Conservation (phyloP, 2,888 invertebrate species). For the Tiliacea citrago region DNA sequence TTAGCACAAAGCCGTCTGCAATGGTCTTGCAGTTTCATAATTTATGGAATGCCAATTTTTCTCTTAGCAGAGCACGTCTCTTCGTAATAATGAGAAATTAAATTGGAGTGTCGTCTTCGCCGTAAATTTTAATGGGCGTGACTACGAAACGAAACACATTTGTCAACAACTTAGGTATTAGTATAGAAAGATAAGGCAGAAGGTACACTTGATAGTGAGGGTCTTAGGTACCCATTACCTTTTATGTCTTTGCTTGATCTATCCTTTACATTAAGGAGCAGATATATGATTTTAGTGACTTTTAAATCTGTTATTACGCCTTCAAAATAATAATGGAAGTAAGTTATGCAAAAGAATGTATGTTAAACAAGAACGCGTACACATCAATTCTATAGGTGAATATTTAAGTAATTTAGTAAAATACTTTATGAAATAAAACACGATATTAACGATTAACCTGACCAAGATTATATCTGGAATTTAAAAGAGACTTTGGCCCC, state of each 20-base stretch:
- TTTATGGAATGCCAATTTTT: conserved; percentile 79
- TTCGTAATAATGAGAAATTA: conserved; percentile 76
- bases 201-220: conserved; percentile 16
- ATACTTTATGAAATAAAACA: too few relatives aligned
- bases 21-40: conserved; percentile 72
- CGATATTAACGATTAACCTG: too few relatives aligned
- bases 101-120: conserved; percentile 72
- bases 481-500: too few relatives aligned
- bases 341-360: too few relatives aligned
- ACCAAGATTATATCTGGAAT: too few relatives aligned
- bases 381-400: too few relatives aligned
- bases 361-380: too few relatives aligned
- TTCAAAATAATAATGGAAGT: too few relatives aligned
- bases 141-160: conserved; percentile 59
- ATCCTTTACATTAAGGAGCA: not conserved
- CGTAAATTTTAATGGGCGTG: conserved; percentile 71
- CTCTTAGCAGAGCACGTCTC: conserved; percentile 67
- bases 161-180: conserved; percentile 52
- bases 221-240: not conserved
- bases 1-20: conserved; percentile 73
- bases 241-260: not conserved
- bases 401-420: too few relatives aligned
- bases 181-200: conserved; percentile 12
- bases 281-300: too few relatives aligned
- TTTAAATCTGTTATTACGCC: too few relatives aligned